A percentile compares a stretch with the other conserved stretches of the same genome.
Conservation (phyloP, 2,888 invertebrate genomes). For the Yponomeuta cagnagella region DNA sequence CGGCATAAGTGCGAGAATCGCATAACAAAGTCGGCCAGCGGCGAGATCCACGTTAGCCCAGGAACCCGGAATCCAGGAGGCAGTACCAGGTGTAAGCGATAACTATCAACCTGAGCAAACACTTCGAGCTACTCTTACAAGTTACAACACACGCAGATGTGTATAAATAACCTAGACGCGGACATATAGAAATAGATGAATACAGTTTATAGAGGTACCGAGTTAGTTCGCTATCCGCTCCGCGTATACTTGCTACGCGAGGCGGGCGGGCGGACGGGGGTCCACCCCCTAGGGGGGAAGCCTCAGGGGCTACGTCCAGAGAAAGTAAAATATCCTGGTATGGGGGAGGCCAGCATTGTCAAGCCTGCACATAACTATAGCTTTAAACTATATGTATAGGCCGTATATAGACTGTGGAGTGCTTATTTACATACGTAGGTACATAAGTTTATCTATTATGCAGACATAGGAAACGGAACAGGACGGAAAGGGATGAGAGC, state of each 20-base stretch:
- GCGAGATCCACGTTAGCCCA: too few species aligned
- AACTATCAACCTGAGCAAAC: too few species aligned
- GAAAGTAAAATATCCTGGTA: conserved; percentile 75
- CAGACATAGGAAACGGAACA: conserved; percentile 69
- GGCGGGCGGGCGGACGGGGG: conserved; percentile 41
- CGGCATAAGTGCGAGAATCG: too few species aligned
- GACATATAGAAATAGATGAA: conserved; percentile 50
- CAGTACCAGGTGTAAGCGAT: too few species aligned
- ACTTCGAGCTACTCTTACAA: too few species aligned
- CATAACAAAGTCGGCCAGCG: too few species aligned
- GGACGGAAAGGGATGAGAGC: conserved; percentile 47
- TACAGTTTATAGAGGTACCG: conserved; percentile 66
- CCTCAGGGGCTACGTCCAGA: conserved; percentile 71
- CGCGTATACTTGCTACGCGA: conserved; percentile 58
- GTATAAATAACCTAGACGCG: conserved; percentile 57
- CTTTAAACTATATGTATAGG: conserved; percentile 67
- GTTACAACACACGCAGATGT: too few species aligned
- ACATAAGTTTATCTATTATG: conserved; percentile 73
- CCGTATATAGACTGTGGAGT: conserved; percentile 58
- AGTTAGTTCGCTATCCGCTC: conserved; percentile 71
- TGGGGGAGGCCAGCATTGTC: conserved; percentile 75
- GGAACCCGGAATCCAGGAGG: too few species aligned
- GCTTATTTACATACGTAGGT: conserved; percentile 69
- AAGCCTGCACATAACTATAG: conserved; percentile 70
- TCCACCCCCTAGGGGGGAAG: conserved; percentile 44